phyloP scores from a whole-genome alignment of 2,113 vertebrate genomes.

The Nibea coibor region DNA sequence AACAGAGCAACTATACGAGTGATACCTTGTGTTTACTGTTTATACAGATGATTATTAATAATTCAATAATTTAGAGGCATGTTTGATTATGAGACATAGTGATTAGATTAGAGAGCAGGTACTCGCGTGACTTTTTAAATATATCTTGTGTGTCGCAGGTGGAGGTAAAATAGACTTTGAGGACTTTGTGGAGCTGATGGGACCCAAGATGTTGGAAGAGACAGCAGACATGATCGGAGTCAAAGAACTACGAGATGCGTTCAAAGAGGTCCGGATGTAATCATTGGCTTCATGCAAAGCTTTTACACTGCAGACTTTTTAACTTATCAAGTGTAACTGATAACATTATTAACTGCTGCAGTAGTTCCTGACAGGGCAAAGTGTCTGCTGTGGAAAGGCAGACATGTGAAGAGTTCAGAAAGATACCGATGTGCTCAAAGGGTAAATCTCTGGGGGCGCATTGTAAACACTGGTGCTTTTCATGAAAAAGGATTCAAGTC shows the following conservation, averaged over 20 bases:
- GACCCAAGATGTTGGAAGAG: conserved; percentile 95
- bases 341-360: not conserved
- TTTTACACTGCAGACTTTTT: not conserved
- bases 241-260: conserved; percentile 87
- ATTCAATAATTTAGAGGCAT: not conserved
- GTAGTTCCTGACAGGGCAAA: not conserved
- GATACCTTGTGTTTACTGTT: not conserved
- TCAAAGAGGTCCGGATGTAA: conserved; percentile 88
- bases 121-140: not conserved
- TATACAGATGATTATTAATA: not conserved
- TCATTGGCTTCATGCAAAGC: not conserved
- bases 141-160: conserved; percentile 71
- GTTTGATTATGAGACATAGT: not conserved
- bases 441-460: not conserved
- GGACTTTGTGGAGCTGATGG: conserved; percentile 91
- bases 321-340: not conserved
- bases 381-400: not conserved
- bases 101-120: not conserved
- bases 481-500: no score
- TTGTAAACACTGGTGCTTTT: not conserved
- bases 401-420: not conserved
- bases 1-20: not conserved
- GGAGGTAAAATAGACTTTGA: conserved; percentile 94
- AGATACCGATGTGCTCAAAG: not conserved
- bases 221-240: conserved; percentile 96